phyloP scores from a whole-genome alignment of 1,140 invertebrate species.

The Gonioctena quinquepunctata region DNA sequence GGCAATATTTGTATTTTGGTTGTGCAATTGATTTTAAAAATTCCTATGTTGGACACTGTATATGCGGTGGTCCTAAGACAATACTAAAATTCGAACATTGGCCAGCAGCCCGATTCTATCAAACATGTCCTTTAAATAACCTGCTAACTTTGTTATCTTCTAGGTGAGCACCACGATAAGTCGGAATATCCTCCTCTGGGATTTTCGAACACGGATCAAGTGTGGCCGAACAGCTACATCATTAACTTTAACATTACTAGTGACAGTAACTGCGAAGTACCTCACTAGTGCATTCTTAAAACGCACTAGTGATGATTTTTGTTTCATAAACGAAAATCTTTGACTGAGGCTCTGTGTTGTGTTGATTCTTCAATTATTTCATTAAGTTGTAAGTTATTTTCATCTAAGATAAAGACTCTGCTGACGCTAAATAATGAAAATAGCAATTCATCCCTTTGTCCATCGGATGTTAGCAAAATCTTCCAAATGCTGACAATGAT shows the following conservation, averaged over 20 bases:
- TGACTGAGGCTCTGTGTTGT: constrained; percentile 35
- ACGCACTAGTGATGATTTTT: constrained; percentile 25
- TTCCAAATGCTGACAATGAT: neutral
- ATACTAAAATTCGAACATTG: too few relatives aligned
- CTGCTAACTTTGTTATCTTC: too few relatives aligned
- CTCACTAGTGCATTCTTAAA: constrained; percentile 28
- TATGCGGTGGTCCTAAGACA: too few relatives aligned
- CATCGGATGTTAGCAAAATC: neutral
- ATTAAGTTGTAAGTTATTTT: neutral
- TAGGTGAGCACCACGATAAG: constrained; percentile 30
- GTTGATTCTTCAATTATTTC: constrained; percentile 9
- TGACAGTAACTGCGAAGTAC: constrained; percentile 13
- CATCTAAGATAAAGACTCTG: constrained; percentile 3
- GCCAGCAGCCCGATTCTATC: too few relatives aligned
- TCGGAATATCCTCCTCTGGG: constrained; percentile 20
- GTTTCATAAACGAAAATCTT: constrained; percentile 42
- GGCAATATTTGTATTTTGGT: too few relatives aligned
- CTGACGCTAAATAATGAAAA: neutral
- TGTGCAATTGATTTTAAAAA: too few relatives aligned
- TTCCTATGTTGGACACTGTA: too few relatives aligned
- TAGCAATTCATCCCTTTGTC: neutral
- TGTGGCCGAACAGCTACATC: neutral
- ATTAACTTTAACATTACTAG: constrained; percentile 18
- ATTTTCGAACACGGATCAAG: constrained; percentile 5
- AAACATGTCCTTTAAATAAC: too few relatives aligned